Conservation (phyloP, 2,113 vertebrate genomes). For the Collichthys lucidus region DNA sequence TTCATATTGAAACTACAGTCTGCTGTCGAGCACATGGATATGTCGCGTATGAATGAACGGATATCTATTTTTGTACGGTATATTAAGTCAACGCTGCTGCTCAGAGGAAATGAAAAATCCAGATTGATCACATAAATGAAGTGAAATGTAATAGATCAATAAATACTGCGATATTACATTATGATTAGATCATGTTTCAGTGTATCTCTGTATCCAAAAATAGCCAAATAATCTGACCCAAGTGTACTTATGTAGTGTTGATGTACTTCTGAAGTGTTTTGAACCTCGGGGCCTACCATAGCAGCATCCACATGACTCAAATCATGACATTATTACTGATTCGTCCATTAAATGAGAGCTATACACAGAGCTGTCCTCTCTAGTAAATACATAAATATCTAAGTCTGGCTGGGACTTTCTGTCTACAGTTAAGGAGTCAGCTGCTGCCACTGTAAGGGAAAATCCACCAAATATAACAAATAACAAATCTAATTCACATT, state of each 20-base stretch:
- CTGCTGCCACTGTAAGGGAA: conserved; percentile 24
- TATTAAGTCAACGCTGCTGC: background rate
- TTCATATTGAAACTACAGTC: background rate
- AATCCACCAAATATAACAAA: background rate
- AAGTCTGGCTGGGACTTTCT: background rate
- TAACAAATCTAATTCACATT: background rate
- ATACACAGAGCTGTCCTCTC: background rate
- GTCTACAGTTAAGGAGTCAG: background rate
- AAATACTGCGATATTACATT: background rate
- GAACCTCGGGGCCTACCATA: background rate
- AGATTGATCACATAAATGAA: conserved; percentile 19
- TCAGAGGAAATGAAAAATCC: conserved; percentile 44
- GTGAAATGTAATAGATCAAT: background rate
- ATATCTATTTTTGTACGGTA: conserved; percentile 16
- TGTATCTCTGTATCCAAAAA: background rate
- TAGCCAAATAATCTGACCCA: background rate
- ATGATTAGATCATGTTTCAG: conserved; percentile 14
- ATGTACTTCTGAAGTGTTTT: background rate
- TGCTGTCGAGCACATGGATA: background rate
- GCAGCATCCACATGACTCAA: background rate
- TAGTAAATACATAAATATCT: background rate
- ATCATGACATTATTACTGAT: background rate
- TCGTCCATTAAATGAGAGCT: background rate
- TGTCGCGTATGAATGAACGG: conserved; percentile 1
- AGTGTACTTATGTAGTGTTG: background rate